Percentiles rank a stretch among this genome's conserved stretches.
Conservation (phyloP, 2,113 vertebrate genomes). For the Ramphastos sulfuratus region DNA sequence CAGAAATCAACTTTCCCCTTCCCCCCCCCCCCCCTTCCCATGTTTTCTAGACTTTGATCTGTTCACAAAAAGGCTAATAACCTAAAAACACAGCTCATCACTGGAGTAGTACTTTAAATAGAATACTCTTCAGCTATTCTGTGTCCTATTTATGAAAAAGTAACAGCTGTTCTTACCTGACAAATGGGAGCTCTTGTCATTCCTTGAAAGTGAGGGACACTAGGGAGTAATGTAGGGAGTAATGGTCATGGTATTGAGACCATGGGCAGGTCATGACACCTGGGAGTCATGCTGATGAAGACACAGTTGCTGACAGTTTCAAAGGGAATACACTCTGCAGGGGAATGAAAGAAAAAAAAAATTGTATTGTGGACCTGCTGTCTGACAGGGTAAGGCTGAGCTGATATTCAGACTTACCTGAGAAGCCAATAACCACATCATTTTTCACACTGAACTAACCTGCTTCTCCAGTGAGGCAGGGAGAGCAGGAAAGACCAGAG, state of each 20-base stretch:
- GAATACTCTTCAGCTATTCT: not conserved
- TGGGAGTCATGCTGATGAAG: not conserved
- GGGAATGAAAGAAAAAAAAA: not conserved
- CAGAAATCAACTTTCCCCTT: not conserved
- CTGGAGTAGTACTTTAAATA: not conserved
- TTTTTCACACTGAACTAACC: not conserved
- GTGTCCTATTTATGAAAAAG: not conserved
- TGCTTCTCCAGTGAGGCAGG: not conserved
- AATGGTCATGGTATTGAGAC: not conserved
- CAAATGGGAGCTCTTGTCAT: not conserved
- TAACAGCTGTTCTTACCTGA: not conserved
- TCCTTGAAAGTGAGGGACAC: not conserved
- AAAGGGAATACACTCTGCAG: not conserved
- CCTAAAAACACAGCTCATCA: not conserved
- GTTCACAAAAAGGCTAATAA: not conserved
- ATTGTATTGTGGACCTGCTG: rapidly evolving
- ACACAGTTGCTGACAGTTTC: not conserved
- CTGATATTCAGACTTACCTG: not conserved
- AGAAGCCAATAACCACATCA: not conserved
- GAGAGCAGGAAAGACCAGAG: not conserved
- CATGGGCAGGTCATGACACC: not conserved
- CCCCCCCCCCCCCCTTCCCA: too few species aligned
- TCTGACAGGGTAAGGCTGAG: not conserved
- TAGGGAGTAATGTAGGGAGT: not conserved
- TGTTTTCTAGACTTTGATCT: not conserved